phyloP scores from a whole-genome alignment of 2,888 invertebrate species.

The Pseudoips prasinana region DNA sequence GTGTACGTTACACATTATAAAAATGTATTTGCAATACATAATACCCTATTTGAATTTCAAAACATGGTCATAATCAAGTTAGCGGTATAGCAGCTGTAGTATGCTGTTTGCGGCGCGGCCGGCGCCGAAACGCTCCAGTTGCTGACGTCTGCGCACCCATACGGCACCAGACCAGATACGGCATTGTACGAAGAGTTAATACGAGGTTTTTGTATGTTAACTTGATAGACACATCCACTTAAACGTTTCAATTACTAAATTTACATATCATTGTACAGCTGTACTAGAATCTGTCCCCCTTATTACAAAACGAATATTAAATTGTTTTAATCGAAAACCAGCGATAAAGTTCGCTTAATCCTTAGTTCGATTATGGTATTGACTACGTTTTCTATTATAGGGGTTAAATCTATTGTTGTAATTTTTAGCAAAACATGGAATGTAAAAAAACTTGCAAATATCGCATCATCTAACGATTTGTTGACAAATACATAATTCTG shows the following conservation, averaged over 20 bases:
- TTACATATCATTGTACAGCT: too few species aligned
- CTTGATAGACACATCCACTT: background rate
- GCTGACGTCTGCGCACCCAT: slow-evolving; percentile 37
- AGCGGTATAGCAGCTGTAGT: slow-evolving; percentile 57
- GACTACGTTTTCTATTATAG: too few species aligned
- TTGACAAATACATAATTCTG: slow-evolving; percentile 18
- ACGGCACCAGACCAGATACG: slow-evolving; percentile 40
- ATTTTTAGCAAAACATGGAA: too few species aligned
- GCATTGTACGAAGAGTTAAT: slow-evolving; percentile 26
- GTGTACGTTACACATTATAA: slow-evolving; percentile 38
- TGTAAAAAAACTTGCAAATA: too few species aligned
- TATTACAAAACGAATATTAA: too few species aligned
- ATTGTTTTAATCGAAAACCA: too few species aligned
- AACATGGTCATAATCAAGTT: slow-evolving; percentile 40
- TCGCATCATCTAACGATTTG: slow-evolving; percentile 7
- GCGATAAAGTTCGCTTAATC: too few species aligned
- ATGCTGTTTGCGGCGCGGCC: slow-evolving; percentile 41
- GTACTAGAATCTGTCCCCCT: too few species aligned
- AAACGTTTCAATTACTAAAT: too few species aligned
- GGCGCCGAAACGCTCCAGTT: slow-evolving; percentile 78
- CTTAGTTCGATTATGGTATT: too few species aligned
- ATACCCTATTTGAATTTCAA: slow-evolving; percentile 64
- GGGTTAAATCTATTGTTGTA: too few species aligned
- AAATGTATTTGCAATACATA: slow-evolving; percentile 23
- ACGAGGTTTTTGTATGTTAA: slow-evolving; percentile 27